Base-by-base conservation (phyloP, 2,888 invertebrate genomes). In the Drosophila diplacantha region DNA sequence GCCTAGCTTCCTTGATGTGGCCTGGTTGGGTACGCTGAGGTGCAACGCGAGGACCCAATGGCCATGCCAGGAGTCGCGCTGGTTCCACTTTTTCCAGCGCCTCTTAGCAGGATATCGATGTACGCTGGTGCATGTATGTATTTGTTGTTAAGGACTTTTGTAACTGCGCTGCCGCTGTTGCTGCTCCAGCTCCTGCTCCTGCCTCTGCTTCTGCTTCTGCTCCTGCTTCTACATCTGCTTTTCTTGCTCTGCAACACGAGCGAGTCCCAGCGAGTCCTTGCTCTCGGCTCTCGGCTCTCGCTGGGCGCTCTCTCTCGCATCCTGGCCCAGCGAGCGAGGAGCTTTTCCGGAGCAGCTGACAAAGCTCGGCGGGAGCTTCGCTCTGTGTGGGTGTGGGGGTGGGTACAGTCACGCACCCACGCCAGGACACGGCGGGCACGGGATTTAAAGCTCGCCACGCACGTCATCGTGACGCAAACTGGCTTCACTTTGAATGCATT, bases 111-210 rank as follows among this genome's bases (percentile, higher is more conserved):
- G 54, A 16, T 55, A 37, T 55, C 53, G 54, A 52, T 60, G 43
- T 24, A 29, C 59, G 35, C 41, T 18, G 32, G n/a, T 62, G 49
- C 34, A 50, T 62, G 41, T 62, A 50, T 61, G 61, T 62, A 61
- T 61, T 61, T 61, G 63, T 61, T 61, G 50, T 61, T 63, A 39
- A 37, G 44, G 16, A 32, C 24, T 52, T 44, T 41, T 32, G 44
- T 65, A 55, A 65, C 54, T 64, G 52, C 64, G 64, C 64, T 69
- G 56, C 69, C 62, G 51, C 69, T 63, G 63, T 63, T 69, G 63
- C 66, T 74, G 72, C 64, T 62, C 24, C 58, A 49, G 46, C 54
- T 26, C 18, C 56, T 12, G 55, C 18, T 41, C 14, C 57, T 52
- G 24, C 34, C 14, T 29, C 35, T 56, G 50, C 22, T 16, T 12